Evolutionary conservation across 2,113 vertebrate genomes (phyloP), one percentile per base, ranked within the genome.

Genomic region (Syngnathus scovelli): DNA sequence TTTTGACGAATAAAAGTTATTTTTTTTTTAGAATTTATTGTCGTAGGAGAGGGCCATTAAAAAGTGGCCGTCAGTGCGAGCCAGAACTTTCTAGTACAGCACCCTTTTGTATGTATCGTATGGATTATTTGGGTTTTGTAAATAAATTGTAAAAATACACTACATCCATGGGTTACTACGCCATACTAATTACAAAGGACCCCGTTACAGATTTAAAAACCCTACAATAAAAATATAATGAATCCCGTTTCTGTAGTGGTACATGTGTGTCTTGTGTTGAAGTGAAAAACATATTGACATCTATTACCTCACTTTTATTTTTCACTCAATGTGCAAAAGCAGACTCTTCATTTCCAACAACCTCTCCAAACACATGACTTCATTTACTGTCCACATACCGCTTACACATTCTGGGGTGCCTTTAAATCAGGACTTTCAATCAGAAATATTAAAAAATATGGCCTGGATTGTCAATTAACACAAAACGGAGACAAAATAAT

Each of bases 391-490:
- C 65, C 59, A 64, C 18, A 56, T 66, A 48, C 58, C 56, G 36
- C 55, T 65, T 67, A 56, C 64, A 67, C 74, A 66, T 74, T 37
- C 39, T 7, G 2, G 10, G 56, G 51, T 66, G 61, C 21, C 13
- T 61, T 62, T 71, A 67, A 58, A 78, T 67, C 72, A 70, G 72
- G 58, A 54, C 72, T 75, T 38, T 48, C 56, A 39, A 64, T 75
- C 76, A 75, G 65, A 71, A 71, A 56, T 76, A 64, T 6, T 6
- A 19, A 48, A 66, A 82, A 86, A 80, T 83, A 85, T 89, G 82
- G 79, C 84, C 87, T 82, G 58, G 81, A 85, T 88, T 88, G 79
- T 88, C 85, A 80, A 77, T 61, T 83, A 77, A 83, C 84, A 86
- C 78, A 78, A 64, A 71, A 83, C 69, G 75, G 27, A 81, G 72